A percentile compares a stretch with the other conserved stretches of the same genome.
These are phyloP conservation scores for Chiroxiphia lanceolata DNA, from an alignment of 2,797 vertebrate species.

Conservation along the genomic window DNA sequence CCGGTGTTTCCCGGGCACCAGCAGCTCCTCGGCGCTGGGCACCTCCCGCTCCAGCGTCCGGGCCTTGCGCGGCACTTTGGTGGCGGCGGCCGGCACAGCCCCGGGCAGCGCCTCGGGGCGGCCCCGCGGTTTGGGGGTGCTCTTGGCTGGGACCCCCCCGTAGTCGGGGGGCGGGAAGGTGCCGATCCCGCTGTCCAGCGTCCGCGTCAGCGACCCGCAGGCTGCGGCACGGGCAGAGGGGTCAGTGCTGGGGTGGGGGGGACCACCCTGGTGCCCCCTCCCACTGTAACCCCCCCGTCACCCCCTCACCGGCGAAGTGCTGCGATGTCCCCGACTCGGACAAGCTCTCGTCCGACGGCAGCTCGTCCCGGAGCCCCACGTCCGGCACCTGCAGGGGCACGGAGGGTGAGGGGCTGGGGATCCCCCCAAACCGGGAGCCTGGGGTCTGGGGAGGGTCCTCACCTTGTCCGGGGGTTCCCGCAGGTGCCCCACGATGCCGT, in stretches of 20 bases:
- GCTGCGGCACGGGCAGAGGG: conserved; percentile 63
- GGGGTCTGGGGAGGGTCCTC: not conserved
- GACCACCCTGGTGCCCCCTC: accelerated
- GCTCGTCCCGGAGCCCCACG: conserved; percentile 78
- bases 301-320: conserved; percentile 85
- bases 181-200: conserved; percentile 95
- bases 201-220: conserved; percentile 91
- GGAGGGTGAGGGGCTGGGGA: not conserved
- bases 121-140: conserved; percentile 83
- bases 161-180: conserved; percentile 95
- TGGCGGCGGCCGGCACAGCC: conserved; percentile 64
- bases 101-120: conserved; percentile 74
- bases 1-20: conserved; percentile 77
- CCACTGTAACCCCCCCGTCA: accelerated
- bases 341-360: conserved; percentile 86
- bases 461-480: conserved; percentile 77
- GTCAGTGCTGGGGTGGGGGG: not conserved
- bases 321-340: conserved; percentile 82
- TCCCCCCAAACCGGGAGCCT: accelerated
- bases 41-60: conserved; percentile 92
- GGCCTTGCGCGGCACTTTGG: conserved; percentile 86
- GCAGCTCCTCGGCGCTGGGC: conserved; percentile 83
- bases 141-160: conserved; percentile 83
- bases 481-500: conserved; percentile 83
- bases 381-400: conserved; percentile 71